phyloP scores from a whole-genome alignment of 2,888 invertebrate genomes.

The Meiosimyza decipiens region DNA sequence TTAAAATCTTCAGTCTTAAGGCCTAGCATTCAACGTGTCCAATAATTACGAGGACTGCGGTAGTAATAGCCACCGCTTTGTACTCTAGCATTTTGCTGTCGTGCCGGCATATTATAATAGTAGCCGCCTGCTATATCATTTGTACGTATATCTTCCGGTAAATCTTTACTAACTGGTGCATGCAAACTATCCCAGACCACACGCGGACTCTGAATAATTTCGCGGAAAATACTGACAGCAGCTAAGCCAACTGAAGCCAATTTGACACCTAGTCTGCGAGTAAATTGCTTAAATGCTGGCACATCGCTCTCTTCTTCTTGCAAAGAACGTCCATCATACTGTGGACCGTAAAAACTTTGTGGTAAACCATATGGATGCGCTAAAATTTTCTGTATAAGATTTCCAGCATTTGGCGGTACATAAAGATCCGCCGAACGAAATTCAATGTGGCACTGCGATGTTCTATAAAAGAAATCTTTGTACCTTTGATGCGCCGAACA shows the following conservation, averaged over 20 bases:
- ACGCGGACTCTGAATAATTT: constrained; percentile 56
- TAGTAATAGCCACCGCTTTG: constrained; percentile 29
- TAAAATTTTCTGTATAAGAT: constrained; percentile 58
- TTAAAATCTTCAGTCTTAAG: too few species aligned
- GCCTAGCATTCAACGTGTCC: constrained; percentile 6
- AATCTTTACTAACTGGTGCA: constrained; percentile 50
- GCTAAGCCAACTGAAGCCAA: constrained; percentile 64
- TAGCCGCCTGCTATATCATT: constrained; percentile 18
- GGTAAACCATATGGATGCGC: constrained; percentile 49
- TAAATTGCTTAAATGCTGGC: constrained; percentile 45
- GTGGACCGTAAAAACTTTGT: constrained; percentile 18
- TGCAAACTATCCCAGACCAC: constrained; percentile 55
- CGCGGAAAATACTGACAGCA: constrained; percentile 61
- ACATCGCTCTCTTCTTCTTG: background rate
- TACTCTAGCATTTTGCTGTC: constrained; percentile 19
- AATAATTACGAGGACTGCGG: constrained; percentile 39
- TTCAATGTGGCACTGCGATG: constrained; percentile 54
- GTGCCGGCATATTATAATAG: constrained; percentile 25
- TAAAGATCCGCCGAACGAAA: constrained; percentile 61
- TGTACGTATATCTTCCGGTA: constrained; percentile 40
- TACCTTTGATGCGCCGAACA: constrained; percentile 75
- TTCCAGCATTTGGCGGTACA: constrained; percentile 60
- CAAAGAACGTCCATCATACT: constrained; percentile 37
- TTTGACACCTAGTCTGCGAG: constrained; percentile 60
- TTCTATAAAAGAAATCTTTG: constrained; percentile 56